These are phyloP conservation scores for Sebastes flavidus DNA, from an alignment of 2,797 vertebrate genomes.

Conservation along the genomic window DNA sequence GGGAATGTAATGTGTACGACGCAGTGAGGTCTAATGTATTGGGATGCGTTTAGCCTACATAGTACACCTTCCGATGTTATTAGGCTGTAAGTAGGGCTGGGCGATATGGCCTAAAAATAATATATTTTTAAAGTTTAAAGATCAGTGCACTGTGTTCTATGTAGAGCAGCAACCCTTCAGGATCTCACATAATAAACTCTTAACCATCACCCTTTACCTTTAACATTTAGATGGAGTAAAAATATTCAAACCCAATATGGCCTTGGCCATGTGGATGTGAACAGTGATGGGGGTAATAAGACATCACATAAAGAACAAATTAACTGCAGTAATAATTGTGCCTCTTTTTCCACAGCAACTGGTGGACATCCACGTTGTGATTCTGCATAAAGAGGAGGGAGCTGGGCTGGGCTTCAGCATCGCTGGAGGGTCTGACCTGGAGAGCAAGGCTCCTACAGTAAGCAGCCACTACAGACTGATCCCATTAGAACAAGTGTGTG, in stretches of 20 bases:
- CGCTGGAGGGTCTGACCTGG: slow-evolving; percentile 92
- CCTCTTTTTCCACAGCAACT: slow-evolving; percentile 84
- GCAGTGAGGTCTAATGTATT: no score
- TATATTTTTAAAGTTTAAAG: no score
- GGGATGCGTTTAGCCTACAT: no score
- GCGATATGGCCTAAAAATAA: no score
- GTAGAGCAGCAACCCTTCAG: neutral
- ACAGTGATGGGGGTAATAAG: neutral
- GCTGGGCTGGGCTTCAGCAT: slow-evolving; percentile 94
- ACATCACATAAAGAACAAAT: neutral
- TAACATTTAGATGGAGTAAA: neutral
- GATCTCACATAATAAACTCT: neutral
- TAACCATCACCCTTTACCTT: neutral
- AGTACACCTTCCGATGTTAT: no score
- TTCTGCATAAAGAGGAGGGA: slow-evolving; percentile 94
- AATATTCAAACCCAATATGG: neutral
- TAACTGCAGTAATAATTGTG: neutral
- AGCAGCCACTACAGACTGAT: slow-evolving; percentile 57
- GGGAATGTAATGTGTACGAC: no score
- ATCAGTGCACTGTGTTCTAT: neutral
- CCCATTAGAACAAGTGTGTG: neutral
- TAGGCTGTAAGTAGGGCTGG: no score
- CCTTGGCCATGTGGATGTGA: neutral
- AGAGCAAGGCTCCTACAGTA: slow-evolving; percentile 91
- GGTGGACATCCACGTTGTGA: slow-evolving; percentile 90